These are phyloP conservation scores for Lycorma delicatula DNA, from an alignment of 1,140 invertebrate genomes.

Conservation along the genomic window DNA sequence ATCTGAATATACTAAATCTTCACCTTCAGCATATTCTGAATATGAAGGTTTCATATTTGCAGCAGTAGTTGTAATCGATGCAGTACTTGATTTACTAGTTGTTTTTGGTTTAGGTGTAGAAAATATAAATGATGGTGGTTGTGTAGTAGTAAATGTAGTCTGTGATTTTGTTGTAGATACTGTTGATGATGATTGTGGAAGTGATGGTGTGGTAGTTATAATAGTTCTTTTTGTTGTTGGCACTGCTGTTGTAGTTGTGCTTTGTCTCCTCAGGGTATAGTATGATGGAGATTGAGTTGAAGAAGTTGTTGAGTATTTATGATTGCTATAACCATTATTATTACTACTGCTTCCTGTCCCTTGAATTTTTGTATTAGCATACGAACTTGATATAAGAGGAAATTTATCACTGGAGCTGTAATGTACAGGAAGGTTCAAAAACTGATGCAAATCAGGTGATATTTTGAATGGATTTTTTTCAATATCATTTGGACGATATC, in stretches of 20 bases:
- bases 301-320: conserved; percentile 44
- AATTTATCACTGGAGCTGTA: conserved; percentile 52
- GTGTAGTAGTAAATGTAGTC: too few relatives aligned
- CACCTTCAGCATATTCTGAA: conserved; percentile 23
- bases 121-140: too few relatives aligned
- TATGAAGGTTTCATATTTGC: conserved; percentile 3
- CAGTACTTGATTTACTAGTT: conserved; percentile 33
- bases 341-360: conserved; percentile 46
- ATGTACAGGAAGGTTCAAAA: conserved; percentile 56
- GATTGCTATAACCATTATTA: conserved; percentile 42
- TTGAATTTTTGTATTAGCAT: conserved; percentile 62
- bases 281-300: conserved; percentile 35
- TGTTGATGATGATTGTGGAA: conserved; percentile 36
- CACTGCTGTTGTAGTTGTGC: conserved; percentile 19
- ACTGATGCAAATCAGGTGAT: conserved; percentile 56
- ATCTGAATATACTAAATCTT: conserved; percentile 18
- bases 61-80: conserved; percentile 15
- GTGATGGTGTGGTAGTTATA: conserved; percentile 25
- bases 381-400: conserved; percentile 59
- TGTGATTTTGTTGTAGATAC: too few relatives aligned
- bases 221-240: conserved; percentile 26
- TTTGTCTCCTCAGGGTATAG: conserved; percentile 17
- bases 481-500: conserved; percentile 42
- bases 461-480: conserved; percentile 30
- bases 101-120: too few relatives aligned